Conservation (phyloP, 2,797 vertebrate species). For the Myiotriccus ornatus region DNA sequence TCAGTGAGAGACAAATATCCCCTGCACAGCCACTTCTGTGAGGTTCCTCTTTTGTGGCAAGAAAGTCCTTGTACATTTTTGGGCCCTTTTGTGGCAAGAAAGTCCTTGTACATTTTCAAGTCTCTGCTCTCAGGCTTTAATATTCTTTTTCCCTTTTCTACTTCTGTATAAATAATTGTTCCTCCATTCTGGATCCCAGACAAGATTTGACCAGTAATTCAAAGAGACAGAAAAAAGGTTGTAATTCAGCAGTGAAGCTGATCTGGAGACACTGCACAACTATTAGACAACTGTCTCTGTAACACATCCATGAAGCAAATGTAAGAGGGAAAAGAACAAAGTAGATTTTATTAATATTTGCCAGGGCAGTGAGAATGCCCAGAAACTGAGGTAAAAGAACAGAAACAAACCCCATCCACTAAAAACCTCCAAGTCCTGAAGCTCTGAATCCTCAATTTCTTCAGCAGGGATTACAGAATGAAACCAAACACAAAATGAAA, state of each 20-base stretch:
- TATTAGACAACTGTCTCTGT: background rate
- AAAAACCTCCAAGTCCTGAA: background rate
- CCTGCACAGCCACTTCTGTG: background rate
- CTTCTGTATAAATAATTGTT: background rate
- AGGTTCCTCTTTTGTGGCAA: slow-evolving; percentile 18
- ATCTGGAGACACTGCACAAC: background rate
- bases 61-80: background rate
- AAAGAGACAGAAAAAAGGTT: background rate
- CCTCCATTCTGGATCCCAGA: background rate
- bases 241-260: background rate
- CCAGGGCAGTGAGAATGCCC: background rate
- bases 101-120: background rate
- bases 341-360: background rate
- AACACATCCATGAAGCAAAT: background rate
- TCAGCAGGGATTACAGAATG: background rate
- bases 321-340: background rate
- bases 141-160: background rate
- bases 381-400: background rate
- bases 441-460: background rate
- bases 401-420: background rate
- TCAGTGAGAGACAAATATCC: slow-evolving; percentile 22
- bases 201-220: background rate
- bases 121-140: slow-evolving; percentile 1
- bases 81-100: background rate
- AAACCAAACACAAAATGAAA: background rate